Evolutionary conservation across 2,113 vertebrate genomes (phyloP), one percentile per base, ranked within the genome.

Genomic region (Eonycteris spelaea): DNA sequence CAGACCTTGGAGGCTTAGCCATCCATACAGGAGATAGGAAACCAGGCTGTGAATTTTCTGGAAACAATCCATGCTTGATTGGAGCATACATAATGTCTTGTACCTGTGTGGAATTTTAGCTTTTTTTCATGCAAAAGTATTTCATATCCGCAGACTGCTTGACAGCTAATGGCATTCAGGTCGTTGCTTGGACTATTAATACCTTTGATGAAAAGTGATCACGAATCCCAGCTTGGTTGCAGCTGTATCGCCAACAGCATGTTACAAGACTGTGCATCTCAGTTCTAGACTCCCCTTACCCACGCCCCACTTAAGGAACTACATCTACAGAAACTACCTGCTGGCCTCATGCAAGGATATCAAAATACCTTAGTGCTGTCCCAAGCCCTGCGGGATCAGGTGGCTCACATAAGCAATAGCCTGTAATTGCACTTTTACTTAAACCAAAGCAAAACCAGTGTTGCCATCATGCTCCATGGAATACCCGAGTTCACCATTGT

Each of bases 161-260:
- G 97, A 98, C 99, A 40, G 97, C 99, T 61, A 98, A 99, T 90
- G 99, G 99, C 5, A 96, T 99, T 90, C 98, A 98, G 1, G 99
- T 99, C 45, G 98, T 99, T 26, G 99, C 97, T 63, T 99, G 99
- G 99, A 99, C 99, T 2, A 98, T 99, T 93, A 99, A 99, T 98
- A 99, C 98, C 0, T 98, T 99, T 30, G 98, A 99, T 53, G 99
- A 99, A 98, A 99, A 98, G 90, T 40, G 99, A 99, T 97, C 99
- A 99, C 0, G 98, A 99, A 94, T 98, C 98, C 0, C 19, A 99
- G 86, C 99, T 99, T 55, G 95, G 98, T 18, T 97, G 98, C 97
- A 99, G 97, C 98, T 99, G 99, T 98, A 99, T 99, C 97, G 99
- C 99, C 0, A 99, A 99, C 99, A 99, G 99, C 98, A 93, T 99